These are phyloP conservation scores for Scomberomorus guttatus DNA, from an alignment of 2,797 vertebrate species.

Conservation along the genomic window DNA sequence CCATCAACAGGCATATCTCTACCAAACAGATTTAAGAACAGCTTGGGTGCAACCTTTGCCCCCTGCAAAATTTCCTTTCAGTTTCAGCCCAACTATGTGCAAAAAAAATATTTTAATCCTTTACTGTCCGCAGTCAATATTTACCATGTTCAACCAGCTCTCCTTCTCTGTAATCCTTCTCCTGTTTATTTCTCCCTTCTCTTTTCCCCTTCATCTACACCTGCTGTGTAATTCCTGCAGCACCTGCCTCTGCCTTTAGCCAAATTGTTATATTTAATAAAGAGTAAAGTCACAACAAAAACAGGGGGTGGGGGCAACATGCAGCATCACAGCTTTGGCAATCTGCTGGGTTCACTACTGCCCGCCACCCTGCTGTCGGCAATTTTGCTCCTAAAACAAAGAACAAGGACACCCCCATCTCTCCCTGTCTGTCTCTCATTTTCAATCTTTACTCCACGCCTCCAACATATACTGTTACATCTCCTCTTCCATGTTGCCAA, in stretches of 20 bases:
- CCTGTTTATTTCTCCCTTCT: conserved; percentile 26
- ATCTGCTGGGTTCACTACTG: conserved; percentile 55
- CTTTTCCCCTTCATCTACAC: conserved; percentile 43
- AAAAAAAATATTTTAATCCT: conserved; percentile 8
- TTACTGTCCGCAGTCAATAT: conserved; percentile 43
- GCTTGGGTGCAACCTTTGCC: not conserved
- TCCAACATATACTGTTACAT: conserved; percentile 1
- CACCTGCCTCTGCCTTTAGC: conserved; percentile 66
- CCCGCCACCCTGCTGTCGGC: conserved; percentile 22
- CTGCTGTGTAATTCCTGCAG: conserved; percentile 62
- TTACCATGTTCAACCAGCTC: conserved; percentile 30
- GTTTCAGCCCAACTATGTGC: not conserved
- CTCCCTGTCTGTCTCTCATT: conserved; percentile 24
- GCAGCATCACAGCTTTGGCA: conserved; percentile 50
- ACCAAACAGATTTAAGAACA: not conserved
- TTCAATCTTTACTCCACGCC: conserved; percentile 11
- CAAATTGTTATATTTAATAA: conserved; percentile 70
- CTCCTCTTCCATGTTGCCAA: conserved; percentile 14
- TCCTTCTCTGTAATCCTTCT: conserved; percentile 37
- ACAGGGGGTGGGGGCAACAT: conserved; percentile 49
- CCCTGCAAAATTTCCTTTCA: not conserved
- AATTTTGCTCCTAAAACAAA: conserved; percentile 55
- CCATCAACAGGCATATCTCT: not conserved
- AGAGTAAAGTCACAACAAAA: conserved; percentile 63
- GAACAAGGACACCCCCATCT: conserved; percentile 39